Evolutionary conservation across 2,113 vertebrate genomes (phyloP), one percentile per base, ranked within the genome.

Genomic region (Rhegmatorhina hoffmannsi): DNA sequence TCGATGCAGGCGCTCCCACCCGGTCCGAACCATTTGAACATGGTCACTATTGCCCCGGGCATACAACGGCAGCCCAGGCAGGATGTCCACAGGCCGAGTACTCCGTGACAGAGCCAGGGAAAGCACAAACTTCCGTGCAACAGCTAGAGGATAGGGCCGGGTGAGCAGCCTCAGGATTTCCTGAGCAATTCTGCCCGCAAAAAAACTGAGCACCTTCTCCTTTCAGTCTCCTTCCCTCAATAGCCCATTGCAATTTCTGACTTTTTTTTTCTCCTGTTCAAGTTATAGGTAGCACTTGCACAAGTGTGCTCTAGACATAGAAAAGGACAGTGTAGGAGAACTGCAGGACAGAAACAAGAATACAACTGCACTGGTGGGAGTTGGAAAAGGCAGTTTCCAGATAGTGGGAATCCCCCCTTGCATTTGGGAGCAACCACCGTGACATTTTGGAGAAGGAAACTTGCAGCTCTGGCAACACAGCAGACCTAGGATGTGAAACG

Each of bases 301-400:
- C 19, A 25, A 40, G 24, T 6, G 29, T 0, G 0, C 12, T 29
- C 8, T 21, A 38, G 29, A 2, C 1, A 4, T 1, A 3, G 21
- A 31, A 25, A 38, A 31, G 13, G 17, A 36, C 20, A 18, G 15
- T 3, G 10, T 24, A 12, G 15, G 25, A 13, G 21, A 59, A 17
- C 26, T n/a, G 26, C 28, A 46, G 64, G 36, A 46, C 10, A 31
- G 69, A 59, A 90, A 49, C 1, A 11, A 46, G 58, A 31, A 66
- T 16, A 8, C 19, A 79, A 14, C 36, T 62, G 21, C 19, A 1
- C 31, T 28, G 31, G 17, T 2, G 8, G 17, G 38, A 62, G 38
- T 17, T 53, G 67, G 40, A 58, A 72, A 87, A 28, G 38, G 17
- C 17, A 13, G 28, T 40, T 77, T 62, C 20, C 56, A 69, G 19